phyloP scores from a whole-genome alignment of 2,888 invertebrate species.

The Urechis unicinctus region DNA sequence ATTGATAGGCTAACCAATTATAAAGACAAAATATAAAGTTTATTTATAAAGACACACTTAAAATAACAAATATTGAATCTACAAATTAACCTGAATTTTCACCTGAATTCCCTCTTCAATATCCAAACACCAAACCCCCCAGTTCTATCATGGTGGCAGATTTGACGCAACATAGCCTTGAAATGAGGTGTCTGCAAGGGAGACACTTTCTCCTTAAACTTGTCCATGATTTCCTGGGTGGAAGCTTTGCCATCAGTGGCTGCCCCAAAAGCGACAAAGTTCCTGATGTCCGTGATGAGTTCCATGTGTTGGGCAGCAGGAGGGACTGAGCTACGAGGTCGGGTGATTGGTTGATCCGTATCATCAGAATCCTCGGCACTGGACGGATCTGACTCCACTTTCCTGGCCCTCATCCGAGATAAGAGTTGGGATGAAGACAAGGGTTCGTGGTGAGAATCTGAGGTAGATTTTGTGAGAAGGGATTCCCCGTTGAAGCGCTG shows the following conservation, averaged over 20 bases:
- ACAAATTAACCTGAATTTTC: no score
- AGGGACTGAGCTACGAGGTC: conserved; percentile 16
- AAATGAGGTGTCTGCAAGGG: conserved; percentile 54
- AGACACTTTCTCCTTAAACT: conserved; percentile 53
- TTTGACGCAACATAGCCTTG: conserved; percentile 55
- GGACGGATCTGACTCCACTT: conserved; percentile 18
- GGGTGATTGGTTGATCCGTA: no score
- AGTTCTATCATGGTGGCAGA: conserved; percentile 51
- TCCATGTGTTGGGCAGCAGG: conserved; percentile 34
- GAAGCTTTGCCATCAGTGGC: conserved; percentile 50
- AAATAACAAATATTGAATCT: no score
- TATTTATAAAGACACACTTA: no score
- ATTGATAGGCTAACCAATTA: no score
- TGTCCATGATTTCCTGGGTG: conserved; percentile 54
- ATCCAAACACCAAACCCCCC: conserved; percentile 46
- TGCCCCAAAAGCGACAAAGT: conserved; percentile 53
- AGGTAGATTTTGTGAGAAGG: no score
- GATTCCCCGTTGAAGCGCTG: no score
- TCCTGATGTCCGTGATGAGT: conserved; percentile 40
- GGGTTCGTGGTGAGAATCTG: no score
- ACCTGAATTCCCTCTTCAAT: conserved; percentile 48
- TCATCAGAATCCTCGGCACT: not conserved
- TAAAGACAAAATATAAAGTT: no score
- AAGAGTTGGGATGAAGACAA: conserved; percentile 52
- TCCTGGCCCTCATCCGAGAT: conserved; percentile 48